These are phyloP conservation scores for Philopedon plagiatum DNA, from an alignment of 2,888 invertebrate species.

Conservation along the genomic window DNA sequence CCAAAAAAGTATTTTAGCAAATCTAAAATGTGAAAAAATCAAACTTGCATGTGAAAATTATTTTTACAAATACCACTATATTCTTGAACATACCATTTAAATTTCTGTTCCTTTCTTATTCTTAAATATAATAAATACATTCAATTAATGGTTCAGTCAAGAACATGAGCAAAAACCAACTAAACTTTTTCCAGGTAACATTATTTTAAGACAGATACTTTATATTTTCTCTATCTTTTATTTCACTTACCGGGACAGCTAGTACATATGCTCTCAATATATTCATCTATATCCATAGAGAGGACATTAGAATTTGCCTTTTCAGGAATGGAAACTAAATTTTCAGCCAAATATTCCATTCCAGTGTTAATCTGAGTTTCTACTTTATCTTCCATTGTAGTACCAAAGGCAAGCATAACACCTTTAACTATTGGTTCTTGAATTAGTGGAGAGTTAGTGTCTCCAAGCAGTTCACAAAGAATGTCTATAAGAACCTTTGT, in stretches of 20 bases:
- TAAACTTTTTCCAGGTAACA: no score
- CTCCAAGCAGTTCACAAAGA: conserved; percentile 69
- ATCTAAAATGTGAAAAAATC: conserved; percentile 63
- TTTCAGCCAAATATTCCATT: conserved; percentile 56
- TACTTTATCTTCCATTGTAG: conserved; percentile 64
- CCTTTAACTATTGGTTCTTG: conserved; percentile 71
- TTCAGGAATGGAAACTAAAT: conserved; percentile 58
- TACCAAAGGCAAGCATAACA: conserved; percentile 68
- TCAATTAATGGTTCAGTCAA: no score
- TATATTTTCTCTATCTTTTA: no score
- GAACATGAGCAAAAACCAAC: no score
- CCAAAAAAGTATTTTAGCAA: conserved; percentile 65
- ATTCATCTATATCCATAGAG: conserved; percentile 61
- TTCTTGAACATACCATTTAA: no score
- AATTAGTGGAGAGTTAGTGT: conserved; percentile 67
- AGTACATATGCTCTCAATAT: conserved; percentile 59
- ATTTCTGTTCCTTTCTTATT: no score
- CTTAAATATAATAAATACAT: no score
- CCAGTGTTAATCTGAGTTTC: conserved; percentile 55
- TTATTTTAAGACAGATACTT: no score
- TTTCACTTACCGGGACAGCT: conserved; percentile 61
- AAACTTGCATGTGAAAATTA: no score
- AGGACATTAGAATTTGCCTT: conserved; percentile 56
- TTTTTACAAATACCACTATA: no score
- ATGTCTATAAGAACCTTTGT: conserved; percentile 69